These are phyloP conservation scores for Podabrus alpinus DNA, from an alignment of 2,888 invertebrate species.

Conservation along the genomic window DNA sequence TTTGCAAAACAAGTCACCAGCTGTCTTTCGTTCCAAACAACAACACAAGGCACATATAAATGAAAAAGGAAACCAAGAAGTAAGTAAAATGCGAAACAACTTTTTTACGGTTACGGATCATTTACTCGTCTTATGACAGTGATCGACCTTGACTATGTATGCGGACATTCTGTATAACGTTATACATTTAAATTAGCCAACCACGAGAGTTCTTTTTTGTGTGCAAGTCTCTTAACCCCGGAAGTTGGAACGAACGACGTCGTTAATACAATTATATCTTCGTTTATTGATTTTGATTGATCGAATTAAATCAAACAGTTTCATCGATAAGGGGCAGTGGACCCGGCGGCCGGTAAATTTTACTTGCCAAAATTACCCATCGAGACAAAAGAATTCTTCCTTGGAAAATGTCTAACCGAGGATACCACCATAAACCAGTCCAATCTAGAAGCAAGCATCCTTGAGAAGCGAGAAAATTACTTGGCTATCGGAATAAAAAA, in stretches of 20 bases:
- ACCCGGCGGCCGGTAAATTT: neutral
- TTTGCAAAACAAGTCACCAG: neutral
- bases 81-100: neutral
- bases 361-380: neutral
- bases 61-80: neutral
- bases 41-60: neutral
- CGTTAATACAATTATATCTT: neutral
- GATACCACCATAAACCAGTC: too few species aligned
- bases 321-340: neutral
- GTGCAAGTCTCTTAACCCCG: conserved; percentile 35
- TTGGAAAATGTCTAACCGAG: too few species aligned
- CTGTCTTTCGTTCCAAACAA: neutral
- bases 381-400: too few species aligned
- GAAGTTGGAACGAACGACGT: conserved; percentile 18
- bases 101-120: conserved; percentile 23
- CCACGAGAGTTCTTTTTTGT: conserved; percentile 22
- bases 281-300: neutral
- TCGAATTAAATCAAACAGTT: neutral
- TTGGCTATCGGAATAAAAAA: too few species aligned
- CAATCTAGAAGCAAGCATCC: too few species aligned
- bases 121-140: conserved; percentile 16
- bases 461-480: too few species aligned
- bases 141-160: conserved; percentile 32
- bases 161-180: conserved; percentile 21
- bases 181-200: conserved; percentile 20